A percentile compares a stretch with the other conserved stretches of the same genome.
phyloP scores from a whole-genome alignment of 2,888 invertebrate species.

The Tetrapedia diversipes region DNA sequence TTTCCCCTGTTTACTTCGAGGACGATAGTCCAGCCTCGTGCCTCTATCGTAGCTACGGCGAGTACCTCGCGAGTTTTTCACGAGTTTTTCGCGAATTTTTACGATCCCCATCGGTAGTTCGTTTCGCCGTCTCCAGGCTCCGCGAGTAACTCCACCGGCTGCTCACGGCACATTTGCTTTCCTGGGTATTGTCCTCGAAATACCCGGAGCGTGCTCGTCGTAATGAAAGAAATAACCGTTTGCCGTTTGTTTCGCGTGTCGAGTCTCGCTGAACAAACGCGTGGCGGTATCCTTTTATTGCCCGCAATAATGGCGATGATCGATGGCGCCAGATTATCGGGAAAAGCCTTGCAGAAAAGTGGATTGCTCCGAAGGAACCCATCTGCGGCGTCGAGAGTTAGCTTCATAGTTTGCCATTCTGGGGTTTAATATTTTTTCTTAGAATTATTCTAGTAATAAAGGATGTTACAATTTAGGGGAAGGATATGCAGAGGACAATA shows the following conservation, averaged over 20 bases:
- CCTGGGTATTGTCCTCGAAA: constrained; percentile 5
- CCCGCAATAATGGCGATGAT: neutral
- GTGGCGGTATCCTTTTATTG: neutral
- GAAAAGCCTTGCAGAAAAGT: too few species aligned
- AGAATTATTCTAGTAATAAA: too few species aligned
- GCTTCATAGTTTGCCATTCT: too few species aligned
- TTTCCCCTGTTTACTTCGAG: constrained; percentile 9
- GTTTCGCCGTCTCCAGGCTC: neutral
- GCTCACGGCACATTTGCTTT: constrained; percentile 14
- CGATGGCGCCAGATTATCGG: neutral
- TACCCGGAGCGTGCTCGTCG: neutral
- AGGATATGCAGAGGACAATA: too few species aligned
- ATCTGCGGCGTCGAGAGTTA: too few species aligned
- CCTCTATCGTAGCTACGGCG: constrained; percentile 2
- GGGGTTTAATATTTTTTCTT: too few species aligned
- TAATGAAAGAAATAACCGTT: constrained; percentile 11
- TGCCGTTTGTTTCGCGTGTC: neutral
- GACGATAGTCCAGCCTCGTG: constrained; percentile 4
- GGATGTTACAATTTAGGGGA: too few species aligned
- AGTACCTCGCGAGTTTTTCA: constrained; percentile 25
- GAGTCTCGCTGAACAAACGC: neutral
- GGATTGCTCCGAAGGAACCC: too few species aligned
- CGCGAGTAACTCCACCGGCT: constrained; percentile 1
- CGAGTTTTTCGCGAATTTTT: constrained; percentile 46
- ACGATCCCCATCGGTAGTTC: constrained; percentile 19